Conservation (phyloP, 1,140 invertebrate species). For the Oryzaephilus surinamensis region DNA sequence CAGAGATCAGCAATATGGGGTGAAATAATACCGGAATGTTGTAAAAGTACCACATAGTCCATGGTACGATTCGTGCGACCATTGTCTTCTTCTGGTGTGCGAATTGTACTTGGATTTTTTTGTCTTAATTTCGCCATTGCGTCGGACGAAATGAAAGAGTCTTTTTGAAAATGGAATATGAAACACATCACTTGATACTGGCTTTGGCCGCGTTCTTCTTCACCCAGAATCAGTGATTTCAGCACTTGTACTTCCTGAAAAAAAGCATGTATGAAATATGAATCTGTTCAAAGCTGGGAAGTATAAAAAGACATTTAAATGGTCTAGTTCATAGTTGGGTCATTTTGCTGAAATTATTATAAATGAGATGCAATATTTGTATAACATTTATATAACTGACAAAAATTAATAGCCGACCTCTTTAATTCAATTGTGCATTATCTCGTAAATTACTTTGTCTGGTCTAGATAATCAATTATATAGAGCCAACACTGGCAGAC, state of each 20-base stretch:
- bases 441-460: too few species aligned
- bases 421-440: too few species aligned
- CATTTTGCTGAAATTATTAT: too few species aligned
- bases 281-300: too few species aligned
- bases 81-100: slow-evolving; percentile 77
- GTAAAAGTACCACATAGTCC: slow-evolving; percentile 65
- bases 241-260: slow-evolving; percentile 85
- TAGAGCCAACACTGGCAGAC: too few species aligned
- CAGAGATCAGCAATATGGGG: slow-evolving; percentile 65
- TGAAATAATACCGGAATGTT: slow-evolving; percentile 58
- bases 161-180: slow-evolving; percentile 77
- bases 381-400: too few species aligned
- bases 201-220: slow-evolving; percentile 83
- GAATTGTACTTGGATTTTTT: slow-evolving; percentile 52
- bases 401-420: too few species aligned
- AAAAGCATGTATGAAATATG: too few species aligned
- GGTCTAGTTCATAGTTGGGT: too few species aligned
- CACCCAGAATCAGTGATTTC: slow-evolving; percentile 84
- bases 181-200: slow-evolving; percentile 90
- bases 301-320: too few species aligned
- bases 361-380: too few species aligned
- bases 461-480: too few species aligned
- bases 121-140: slow-evolving; percentile 96
- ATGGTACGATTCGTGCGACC: slow-evolving; percentile 66
- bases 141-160: slow-evolving; percentile 90